Evolutionary conservation across 2,797 vertebrate species (phyloP).

Genomic region (Falco berigora): DNA sequence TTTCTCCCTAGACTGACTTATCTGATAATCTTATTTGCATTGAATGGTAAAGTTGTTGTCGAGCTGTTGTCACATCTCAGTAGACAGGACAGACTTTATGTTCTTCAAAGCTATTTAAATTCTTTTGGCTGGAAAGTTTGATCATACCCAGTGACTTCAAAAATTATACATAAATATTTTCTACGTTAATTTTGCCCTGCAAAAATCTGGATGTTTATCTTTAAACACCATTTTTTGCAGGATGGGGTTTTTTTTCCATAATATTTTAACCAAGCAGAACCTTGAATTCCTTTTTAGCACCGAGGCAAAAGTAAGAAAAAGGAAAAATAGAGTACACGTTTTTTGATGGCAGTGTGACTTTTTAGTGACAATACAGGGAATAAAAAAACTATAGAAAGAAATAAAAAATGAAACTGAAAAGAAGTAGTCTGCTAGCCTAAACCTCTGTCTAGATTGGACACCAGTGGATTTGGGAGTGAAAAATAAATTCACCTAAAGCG

Average conservation of each 20-base stretch:
- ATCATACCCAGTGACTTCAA: not conserved
- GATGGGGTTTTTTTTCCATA: not conserved
- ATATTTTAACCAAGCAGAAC: not conserved
- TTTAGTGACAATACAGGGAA: not conserved
- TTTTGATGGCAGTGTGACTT: not conserved
- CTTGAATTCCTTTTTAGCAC: not conserved
- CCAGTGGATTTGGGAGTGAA: not conserved
- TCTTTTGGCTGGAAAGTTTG: not conserved
- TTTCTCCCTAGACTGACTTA: not conserved
- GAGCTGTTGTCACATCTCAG: not conserved
- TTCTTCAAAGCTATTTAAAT: not conserved
- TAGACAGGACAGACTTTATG: not conserved
- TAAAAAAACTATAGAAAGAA: not conserved
- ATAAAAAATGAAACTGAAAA: not conserved
- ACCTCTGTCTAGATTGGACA: not conserved
- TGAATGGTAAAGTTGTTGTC: not conserved
- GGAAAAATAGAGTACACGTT: accelerated
- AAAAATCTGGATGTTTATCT: not conserved
- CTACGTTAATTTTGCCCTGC: not conserved
- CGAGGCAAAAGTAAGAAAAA: not conserved
- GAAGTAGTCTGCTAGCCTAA: not conserved
- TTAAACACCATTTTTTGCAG: not conserved
- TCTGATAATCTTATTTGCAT: not conserved
- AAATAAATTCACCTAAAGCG: not conserved
- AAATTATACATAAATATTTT: not conserved